These are phyloP conservation scores for Amblyjoppa fuscipennis DNA, from an alignment of 2,888 invertebrate genomes.

Conservation along the genomic window DNA sequence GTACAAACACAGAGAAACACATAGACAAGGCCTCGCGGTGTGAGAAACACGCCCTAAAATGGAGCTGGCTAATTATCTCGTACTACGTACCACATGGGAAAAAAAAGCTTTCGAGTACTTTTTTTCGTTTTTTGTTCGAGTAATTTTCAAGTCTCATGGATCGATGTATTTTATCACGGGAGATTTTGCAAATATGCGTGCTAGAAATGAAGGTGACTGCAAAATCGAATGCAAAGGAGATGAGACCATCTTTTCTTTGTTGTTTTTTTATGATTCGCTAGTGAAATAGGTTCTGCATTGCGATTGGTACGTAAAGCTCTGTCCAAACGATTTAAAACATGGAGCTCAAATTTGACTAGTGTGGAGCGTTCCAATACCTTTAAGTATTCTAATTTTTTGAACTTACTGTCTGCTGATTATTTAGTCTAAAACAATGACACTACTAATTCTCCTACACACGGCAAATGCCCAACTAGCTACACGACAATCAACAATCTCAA, in stretches of 20 bases:
- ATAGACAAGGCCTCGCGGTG: background rate
- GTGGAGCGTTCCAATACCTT: too few relatives aligned
- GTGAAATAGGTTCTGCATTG: background rate
- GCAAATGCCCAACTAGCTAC: too few relatives aligned
- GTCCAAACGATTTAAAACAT: too few relatives aligned
- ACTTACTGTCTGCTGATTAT: too few relatives aligned
- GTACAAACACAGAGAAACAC: slow-evolving; percentile 36
- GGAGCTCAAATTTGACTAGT: too few relatives aligned
- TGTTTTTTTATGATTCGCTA: background rate
- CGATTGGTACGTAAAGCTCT: background rate
- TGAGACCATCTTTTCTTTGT: background rate
- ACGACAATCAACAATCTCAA: too few relatives aligned
- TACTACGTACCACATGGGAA: background rate
- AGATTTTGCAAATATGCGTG: background rate
- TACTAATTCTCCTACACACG: too few relatives aligned
- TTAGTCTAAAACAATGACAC: too few relatives aligned
- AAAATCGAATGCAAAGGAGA: background rate
- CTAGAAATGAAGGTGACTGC: background rate
- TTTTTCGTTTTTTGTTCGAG: background rate
- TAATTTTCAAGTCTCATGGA: background rate
- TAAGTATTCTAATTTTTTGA: too few relatives aligned
- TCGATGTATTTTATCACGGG: background rate
- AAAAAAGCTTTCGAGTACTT: background rate
- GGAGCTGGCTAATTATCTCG: slow-evolving; percentile 15
- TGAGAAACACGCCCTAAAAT: background rate